Base-by-base conservation (phyloP, 2,113 vertebrate genomes). In the Chloropsis cyanopogon region DNA sequence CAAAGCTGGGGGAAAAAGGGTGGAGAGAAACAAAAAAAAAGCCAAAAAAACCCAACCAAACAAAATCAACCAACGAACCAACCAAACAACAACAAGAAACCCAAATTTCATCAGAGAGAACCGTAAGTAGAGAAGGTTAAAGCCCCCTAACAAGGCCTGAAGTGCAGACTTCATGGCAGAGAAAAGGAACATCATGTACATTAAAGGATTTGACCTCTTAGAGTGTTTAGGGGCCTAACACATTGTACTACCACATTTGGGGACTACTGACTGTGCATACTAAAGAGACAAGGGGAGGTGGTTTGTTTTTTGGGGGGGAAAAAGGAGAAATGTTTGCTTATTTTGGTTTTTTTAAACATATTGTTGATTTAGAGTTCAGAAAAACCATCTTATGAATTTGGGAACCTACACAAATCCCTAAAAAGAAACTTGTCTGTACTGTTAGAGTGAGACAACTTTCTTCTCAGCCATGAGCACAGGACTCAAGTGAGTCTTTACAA, bases 221-320 rank as follows among this genome's bases (percentile, higher is more conserved):
- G 0, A 22, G 19, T 6, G 2, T 64, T 79, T 52, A 39, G 57
- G 11, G 82, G 6, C 12, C 23, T 78, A 61, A 26, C 6, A 9
- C 42, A 37, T 11, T 19, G 7, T 14, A 7, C 11, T 46, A 12
- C 10, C 21, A 23, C 9, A 28, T 60, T 24, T 16, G 44, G 52
- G 23, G 44, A 54, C 18, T 56, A 25, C 9, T 64, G 39, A 35
- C 69, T 60, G 29, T 10, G 23, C n/a, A 37, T 12, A 28, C 31
- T 63, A 72, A 31, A 20, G 4, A 39, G 7, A 25, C 2, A 50
- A 28, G 2, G 3, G 6, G 22, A 2, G 6, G 2, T 5, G 6
- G 10, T 17, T 70, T 18, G 12, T 0, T 5, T 49, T 24, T 22
- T 18, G 14, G 2, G 6, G 6, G 18, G 6, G 7, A 5, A 3